Evolutionary conservation across 2,888 invertebrate species (phyloP).

Genomic region (Camponotus fellah): DNA sequence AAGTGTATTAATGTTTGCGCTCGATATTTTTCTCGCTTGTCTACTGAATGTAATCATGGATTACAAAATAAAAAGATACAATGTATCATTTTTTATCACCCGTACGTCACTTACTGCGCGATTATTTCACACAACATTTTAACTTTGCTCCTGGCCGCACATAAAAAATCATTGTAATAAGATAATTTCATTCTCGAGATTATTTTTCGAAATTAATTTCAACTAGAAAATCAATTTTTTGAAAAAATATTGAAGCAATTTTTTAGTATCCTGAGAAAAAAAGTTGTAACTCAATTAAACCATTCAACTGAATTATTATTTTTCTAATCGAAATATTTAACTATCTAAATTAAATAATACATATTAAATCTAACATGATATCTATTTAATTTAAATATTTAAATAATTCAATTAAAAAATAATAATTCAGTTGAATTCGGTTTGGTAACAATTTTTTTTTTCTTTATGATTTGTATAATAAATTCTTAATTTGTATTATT

Average conservation of each 20-base stretch:
- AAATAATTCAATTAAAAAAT: too few relatives aligned
- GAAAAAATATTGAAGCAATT: neutral
- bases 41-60: neutral
- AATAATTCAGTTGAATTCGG: too few relatives aligned
- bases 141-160: neutral
- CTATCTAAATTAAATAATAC: too few relatives aligned
- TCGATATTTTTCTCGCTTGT: neutral
- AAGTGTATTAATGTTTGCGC: neutral
- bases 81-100: neutral
- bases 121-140: neutral
- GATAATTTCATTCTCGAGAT: neutral
- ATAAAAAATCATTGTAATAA: neutral
- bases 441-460: neutral
- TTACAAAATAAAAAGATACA: neutral
- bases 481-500: too few relatives aligned
- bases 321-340: too few relatives aligned
- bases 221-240: slow-evolving; percentile 1
- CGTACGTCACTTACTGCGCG: neutral
- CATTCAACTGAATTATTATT: too few relatives aligned
- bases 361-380: too few relatives aligned
- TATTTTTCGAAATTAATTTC: neutral
- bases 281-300: too few relatives aligned
- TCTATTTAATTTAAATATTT: too few relatives aligned
- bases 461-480: too few relatives aligned
- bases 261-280: too few relatives aligned